phyloP scores from a whole-genome alignment of 2,888 invertebrate genomes.

The Azorinus chamasolen region DNA sequence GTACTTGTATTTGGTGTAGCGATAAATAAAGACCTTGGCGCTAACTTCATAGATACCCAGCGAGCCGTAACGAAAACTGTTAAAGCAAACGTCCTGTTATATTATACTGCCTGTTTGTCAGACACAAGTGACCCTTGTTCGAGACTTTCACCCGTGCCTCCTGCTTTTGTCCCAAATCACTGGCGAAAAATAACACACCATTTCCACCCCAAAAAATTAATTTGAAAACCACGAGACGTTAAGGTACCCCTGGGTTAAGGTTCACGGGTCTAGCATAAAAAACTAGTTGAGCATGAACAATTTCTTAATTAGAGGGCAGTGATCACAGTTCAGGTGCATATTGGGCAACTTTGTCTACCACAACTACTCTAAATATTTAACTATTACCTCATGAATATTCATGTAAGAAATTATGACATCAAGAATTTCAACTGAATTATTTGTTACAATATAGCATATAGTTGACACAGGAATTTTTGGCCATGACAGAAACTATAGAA shows the following conservation, averaged over 20 bases:
- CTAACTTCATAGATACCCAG: conserved; percentile 19
- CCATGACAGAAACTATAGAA: too few relatives aligned
- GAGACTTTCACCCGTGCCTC: conserved; percentile 60
- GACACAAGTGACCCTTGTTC: conserved; percentile 27
- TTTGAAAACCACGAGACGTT: conserved; percentile 9
- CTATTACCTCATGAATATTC: too few relatives aligned
- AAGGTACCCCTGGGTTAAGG: conserved; percentile 9
- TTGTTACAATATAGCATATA: too few relatives aligned
- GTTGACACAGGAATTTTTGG: too few relatives aligned
- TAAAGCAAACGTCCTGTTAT: neutral
- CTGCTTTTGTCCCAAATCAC: conserved; percentile 35
- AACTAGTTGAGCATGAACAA: conserved; percentile 15
- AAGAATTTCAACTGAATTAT: too few relatives aligned
- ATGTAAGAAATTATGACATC: too few relatives aligned
- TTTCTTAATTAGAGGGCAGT: conserved; percentile 36
- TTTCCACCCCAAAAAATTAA: conserved; percentile 6
- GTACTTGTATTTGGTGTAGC: conserved; percentile 32
- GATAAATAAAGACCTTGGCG: conserved; percentile 39
- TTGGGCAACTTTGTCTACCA: too few relatives aligned
- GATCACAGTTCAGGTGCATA: neutral
- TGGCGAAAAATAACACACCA: conserved; percentile 28
- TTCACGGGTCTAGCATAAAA: conserved; percentile 30
- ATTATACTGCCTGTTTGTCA: too few relatives aligned
- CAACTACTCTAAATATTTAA: too few relatives aligned
- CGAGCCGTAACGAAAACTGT: conserved; percentile 25